phyloP scores from a whole-genome alignment of 1,140 invertebrate genomes.

The Heliconius melpomene region DNA sequence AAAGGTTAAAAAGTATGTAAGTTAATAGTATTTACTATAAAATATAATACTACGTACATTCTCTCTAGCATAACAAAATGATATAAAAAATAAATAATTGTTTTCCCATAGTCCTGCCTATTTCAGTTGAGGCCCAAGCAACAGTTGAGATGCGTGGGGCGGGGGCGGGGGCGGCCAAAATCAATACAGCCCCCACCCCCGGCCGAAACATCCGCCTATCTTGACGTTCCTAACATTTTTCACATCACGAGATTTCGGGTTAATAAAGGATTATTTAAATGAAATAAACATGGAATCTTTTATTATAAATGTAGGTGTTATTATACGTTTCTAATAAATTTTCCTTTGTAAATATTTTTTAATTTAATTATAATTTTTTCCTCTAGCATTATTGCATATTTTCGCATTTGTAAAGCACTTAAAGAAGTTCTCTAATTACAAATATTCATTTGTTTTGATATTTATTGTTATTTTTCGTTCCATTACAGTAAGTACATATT shows the following conservation, averaged over 20 bases:
- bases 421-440: neutral
- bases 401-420: too few species aligned
- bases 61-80: neutral
- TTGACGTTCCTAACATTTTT: conserved; percentile 55
- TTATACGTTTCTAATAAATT: too few species aligned
- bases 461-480: too few species aligned
- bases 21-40: too few species aligned
- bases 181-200: conserved; percentile 58
- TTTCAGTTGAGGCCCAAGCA: conserved; percentile 52
- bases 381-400: too few species aligned
- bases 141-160: conserved; percentile 68
- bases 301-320: too few species aligned
- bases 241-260: conserved; percentile 47
- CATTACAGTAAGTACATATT: too few species aligned
- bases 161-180: conserved; percentile 53
- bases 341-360: too few species aligned
- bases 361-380: too few species aligned
- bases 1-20: too few species aligned
- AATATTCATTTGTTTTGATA: neutral
- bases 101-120: conserved; percentile 21
- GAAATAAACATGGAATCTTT: neutral
- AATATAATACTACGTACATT: neutral
- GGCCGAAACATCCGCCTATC: conserved; percentile 54
- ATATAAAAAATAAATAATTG: conserved; percentile 20
- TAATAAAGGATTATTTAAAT: conserved; percentile 40